phyloP scores from a whole-genome alignment of 2,888 invertebrate genomes.

The Dynastes grantii region DNA sequence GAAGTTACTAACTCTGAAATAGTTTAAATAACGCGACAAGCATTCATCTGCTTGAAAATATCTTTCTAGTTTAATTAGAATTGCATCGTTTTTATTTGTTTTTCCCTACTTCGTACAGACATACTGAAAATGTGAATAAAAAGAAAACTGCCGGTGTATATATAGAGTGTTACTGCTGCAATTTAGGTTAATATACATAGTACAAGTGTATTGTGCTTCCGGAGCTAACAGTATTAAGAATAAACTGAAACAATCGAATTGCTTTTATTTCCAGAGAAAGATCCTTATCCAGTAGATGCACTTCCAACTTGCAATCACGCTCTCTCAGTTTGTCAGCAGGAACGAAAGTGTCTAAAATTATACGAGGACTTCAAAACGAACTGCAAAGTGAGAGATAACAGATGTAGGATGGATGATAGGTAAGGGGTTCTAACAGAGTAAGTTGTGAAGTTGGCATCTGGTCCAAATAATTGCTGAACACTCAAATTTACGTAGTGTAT shows the following conservation, averaged over 20 bases:
- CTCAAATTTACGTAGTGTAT: not conserved
- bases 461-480: constrained; percentile 16
- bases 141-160: not conserved
- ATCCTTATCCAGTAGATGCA: constrained; percentile 91
- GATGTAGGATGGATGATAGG: constrained; percentile 93
- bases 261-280: constrained; percentile 80
- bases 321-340: constrained; percentile 87
- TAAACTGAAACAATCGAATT: constrained; percentile 36
- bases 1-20: not conserved
- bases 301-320: constrained; percentile 93
- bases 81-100: not conserved
- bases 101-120: constrained; percentile 4
- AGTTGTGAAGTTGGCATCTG: not conserved
- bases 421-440: constrained; percentile 64
- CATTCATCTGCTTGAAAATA: not conserved
- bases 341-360: constrained; percentile 85
- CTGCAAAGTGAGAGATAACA: constrained; percentile 89
- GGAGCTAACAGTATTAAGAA: constrained; percentile 29
- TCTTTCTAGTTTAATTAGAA: constrained; percentile 15
- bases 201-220: not conserved
- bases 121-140: not conserved
- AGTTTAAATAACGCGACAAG: not conserved
- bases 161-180: constrained; percentile 14
- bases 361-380: constrained; percentile 90
- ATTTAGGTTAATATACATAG: constrained; percentile 21